Conservation (phyloP, 2,797 vertebrate species). For the Pagetopsis macropterus region DNA sequence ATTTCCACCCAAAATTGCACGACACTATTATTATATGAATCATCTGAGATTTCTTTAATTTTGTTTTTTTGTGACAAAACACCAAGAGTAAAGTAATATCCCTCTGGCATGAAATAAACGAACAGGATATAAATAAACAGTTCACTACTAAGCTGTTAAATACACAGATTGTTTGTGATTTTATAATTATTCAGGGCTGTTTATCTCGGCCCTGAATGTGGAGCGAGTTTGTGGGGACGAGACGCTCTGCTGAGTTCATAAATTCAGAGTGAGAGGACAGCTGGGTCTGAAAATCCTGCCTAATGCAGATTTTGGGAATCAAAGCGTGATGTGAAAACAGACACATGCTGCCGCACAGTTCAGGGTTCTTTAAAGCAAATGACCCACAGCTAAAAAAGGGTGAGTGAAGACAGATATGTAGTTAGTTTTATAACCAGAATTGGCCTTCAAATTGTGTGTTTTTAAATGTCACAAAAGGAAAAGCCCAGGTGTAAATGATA, state of each 20-base stretch:
- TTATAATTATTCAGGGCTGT: not conserved
- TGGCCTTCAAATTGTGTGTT: too few relatives aligned
- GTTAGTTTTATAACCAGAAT: not conserved
- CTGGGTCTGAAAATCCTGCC: not conserved
- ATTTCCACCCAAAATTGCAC: too few relatives aligned
- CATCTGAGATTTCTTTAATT: too few relatives aligned
- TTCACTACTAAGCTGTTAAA: not conserved
- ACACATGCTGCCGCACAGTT: not conserved
- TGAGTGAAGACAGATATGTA: not conserved
- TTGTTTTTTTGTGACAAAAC: too few relatives aligned
- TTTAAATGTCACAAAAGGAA: too few relatives aligned
- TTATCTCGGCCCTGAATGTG: constrained; percentile 1
- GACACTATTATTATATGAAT: too few relatives aligned
- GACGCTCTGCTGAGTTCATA: constrained; percentile 1
- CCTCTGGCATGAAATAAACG: too few relatives aligned
- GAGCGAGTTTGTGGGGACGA: not conserved
- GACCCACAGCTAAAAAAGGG: too few relatives aligned
- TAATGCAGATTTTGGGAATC: constrained; percentile 9
- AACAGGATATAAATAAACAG: not conserved
- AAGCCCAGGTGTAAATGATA: too few relatives aligned
- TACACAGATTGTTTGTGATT: not conserved
- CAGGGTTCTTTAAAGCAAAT: not conserved
- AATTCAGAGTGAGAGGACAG: constrained; percentile 4
- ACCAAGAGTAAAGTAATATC: too few relatives aligned
- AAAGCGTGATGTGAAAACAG: constrained; percentile 10